Evolutionary conservation across 2,113 vertebrate species (phyloP).

Genomic region (Corydoras sp.): DNA sequence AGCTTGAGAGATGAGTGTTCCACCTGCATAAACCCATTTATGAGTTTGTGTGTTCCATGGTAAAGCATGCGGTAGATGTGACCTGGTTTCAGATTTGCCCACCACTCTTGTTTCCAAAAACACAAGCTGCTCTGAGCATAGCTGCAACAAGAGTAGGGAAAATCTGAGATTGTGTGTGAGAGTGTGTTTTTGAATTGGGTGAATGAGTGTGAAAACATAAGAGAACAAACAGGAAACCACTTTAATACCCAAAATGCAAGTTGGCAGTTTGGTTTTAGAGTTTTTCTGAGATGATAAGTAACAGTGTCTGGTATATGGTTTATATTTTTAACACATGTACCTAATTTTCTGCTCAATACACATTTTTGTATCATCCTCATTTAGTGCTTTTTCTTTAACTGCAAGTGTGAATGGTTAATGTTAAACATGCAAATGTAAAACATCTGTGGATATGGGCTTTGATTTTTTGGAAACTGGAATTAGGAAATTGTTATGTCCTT

Average conservation of each 20-base stretch:
- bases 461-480: too few species aligned
- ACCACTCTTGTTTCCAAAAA: constrained; percentile 52
- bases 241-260: background rate
- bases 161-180: constrained; percentile 36
- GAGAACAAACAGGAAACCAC: background rate
- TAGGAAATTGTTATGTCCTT: too few species aligned
- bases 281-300: background rate
- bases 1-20: constrained; percentile 29
- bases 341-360: too few species aligned
- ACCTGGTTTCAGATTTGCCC: constrained; percentile 60
- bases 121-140: constrained; percentile 51
- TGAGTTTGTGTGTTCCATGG: constrained; percentile 38
- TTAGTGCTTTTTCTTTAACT: too few species aligned
- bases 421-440: too few species aligned
- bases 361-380: too few species aligned
- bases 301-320: too few species aligned
- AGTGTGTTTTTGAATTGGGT: constrained; percentile 10
- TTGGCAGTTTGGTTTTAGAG: background rate
- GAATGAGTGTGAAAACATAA: background rate
- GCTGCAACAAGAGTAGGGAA: constrained; percentile 50
- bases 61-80: constrained; percentile 43
- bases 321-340: too few species aligned
- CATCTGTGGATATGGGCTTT: too few species aligned
- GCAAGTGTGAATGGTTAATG: too few species aligned
- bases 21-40: constrained; percentile 32